Evolutionary conservation across 2,113 vertebrate species (phyloP).

Genomic region (Polypterus bichir): DNA sequence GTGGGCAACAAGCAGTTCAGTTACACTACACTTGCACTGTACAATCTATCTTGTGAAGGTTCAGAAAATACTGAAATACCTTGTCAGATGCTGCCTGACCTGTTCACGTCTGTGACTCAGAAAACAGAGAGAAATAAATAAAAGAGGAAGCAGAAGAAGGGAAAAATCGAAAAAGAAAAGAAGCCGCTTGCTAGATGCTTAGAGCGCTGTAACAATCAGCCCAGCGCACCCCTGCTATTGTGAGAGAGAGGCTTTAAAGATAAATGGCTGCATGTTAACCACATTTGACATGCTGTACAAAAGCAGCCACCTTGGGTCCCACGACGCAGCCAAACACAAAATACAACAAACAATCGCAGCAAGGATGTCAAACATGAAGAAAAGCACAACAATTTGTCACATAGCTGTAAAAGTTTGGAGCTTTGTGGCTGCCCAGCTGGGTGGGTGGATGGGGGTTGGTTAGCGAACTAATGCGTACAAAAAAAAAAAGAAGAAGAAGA

Average conservation of each 20-base stretch:
- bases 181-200: constrained; percentile 25
- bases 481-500: neutral
- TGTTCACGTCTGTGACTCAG: constrained; percentile 50
- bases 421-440: constrained; percentile 51
- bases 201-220: constrained; percentile 33
- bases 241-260: constrained; percentile 63
- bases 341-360: constrained; percentile 65
- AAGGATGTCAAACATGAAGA: constrained; percentile 48
- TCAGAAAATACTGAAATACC: constrained; percentile 73
- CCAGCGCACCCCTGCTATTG: constrained; percentile 48
- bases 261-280: constrained; percentile 83
- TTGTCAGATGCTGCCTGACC: constrained; percentile 65
- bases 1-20: constrained; percentile 73
- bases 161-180: constrained; percentile 25
- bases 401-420: constrained; percentile 55
- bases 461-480: constrained; percentile 6
- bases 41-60: constrained; percentile 79
- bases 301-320: constrained; percentile 83
- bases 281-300: constrained; percentile 87
- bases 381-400: constrained; percentile 70
- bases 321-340: constrained; percentile 66
- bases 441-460: constrained; percentile 14
- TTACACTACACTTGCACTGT: constrained; percentile 67
- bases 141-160: constrained; percentile 22
- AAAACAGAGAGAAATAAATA: constrained; percentile 30